Base-by-base conservation (phyloP, 2,888 invertebrate species). In the Drosophila macrothrix region DNA sequence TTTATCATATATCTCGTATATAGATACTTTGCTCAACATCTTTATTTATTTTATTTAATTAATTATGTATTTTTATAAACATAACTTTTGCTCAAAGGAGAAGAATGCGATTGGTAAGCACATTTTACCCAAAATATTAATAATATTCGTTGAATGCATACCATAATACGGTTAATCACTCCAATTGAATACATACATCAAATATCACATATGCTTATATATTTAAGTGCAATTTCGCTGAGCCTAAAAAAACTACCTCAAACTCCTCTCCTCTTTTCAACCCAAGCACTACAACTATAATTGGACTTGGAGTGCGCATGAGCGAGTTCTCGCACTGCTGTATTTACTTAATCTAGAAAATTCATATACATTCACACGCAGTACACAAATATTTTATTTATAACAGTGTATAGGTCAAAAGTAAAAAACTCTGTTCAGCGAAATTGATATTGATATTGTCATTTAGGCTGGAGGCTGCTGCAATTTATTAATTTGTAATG, bases 281-380 rank as follows among this genome's bases (percentile, higher is more conserved):
- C 46, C 41, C 31, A 43, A 49, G 39, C 35, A 46, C 43, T 60
- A 49, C 12, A 75, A 53, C 52, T 77, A 56, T 46, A 54, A 56
- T 25, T 39, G 7, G 28, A 49, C 37, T 46, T 39, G 49, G 10
- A 54, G 7, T 77, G 84, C 85, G 90, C 85, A 85, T 85, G 85
- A 74, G 71, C 89, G 43, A 63, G 53, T 56, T 69, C 75, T 66
- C 54, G 31, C 56, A 62, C 61, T 66, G 41, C 55, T 37, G 33
- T 43, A 56, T 35, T 67, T 53, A 49, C 50, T 65, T 53, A 49
- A 49, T 53, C 58, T 35, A 50, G 43, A 75, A 72, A 37, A 19
- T 59, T 66, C 28, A 53, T 9, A 3, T 9, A 19, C 16, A 25
- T 35, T 37, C 25, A 61, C 16, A 28, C 19, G 19, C 3, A 52